phyloP scores from a whole-genome alignment of 2,888 invertebrate species.

The Drosophila nigritarsus region DNA sequence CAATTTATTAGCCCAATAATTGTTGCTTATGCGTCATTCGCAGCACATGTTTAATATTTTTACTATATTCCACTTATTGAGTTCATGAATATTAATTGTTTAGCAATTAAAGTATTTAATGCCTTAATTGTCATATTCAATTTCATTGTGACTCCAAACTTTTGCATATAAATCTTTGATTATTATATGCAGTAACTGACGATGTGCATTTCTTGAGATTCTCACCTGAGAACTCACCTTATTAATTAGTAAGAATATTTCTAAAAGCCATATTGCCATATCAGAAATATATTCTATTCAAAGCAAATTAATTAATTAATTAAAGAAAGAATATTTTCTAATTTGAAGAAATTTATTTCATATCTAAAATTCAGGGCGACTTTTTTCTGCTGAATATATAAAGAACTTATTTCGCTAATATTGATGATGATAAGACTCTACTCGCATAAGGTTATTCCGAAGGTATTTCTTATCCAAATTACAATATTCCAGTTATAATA shows the following conservation, averaged over 20 bases:
- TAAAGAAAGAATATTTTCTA: background rate
- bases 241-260: background rate
- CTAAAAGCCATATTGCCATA: no score
- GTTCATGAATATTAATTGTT: background rate
- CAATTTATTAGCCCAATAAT: slow-evolving; percentile 11
- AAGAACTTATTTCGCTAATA: background rate
- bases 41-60: background rate
- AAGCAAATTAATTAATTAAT: background rate
- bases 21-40: slow-evolving; percentile 25
- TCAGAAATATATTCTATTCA: background rate
- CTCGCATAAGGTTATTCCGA: background rate
- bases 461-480: background rate
- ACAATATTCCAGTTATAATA: background rate
- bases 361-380: no score
- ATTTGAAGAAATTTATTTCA: background rate
- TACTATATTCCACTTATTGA: background rate
- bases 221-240: background rate
- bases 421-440: background rate
- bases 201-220: background rate
- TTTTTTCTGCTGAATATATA: background rate
- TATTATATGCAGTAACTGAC: background rate
- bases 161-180: background rate
- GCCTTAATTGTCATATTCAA: background rate
- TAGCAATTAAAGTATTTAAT: background rate
- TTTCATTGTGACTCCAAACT: background rate